Percentiles rank a stretch among this genome's conserved stretches.
phyloP scores from a whole-genome alignment of 2,888 invertebrate genomes.

The Zelleria hepariella region DNA sequence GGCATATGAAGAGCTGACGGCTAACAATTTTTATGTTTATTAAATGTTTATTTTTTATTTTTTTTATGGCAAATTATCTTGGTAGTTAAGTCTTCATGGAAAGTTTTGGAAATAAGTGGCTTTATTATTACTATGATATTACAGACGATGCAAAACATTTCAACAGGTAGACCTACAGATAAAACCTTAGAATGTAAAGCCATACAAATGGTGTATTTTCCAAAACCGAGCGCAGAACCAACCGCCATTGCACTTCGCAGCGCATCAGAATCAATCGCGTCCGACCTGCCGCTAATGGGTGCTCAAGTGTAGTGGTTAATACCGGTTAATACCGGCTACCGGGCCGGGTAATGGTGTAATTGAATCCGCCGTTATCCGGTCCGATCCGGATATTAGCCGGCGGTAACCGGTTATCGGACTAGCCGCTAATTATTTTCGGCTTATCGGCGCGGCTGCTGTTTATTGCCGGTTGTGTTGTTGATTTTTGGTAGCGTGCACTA shows the following conservation, averaged over 20 bases:
- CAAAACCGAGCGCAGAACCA: too few species aligned
- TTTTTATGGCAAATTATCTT: too few species aligned
- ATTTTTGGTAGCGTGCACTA: background rate
- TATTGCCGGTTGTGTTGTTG: background rate
- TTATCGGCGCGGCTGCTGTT: background rate
- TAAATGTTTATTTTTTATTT: too few species aligned
- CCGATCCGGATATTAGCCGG: background rate
- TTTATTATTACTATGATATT: too few species aligned
- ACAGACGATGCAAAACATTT: too few species aligned
- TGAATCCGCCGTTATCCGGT: background rate
- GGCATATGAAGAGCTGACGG: too few species aligned
- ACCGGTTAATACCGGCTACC: background rate
- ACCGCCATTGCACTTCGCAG: background rate
- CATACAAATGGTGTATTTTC: too few species aligned
- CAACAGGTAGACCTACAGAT: too few species aligned
- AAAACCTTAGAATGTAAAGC: too few species aligned
- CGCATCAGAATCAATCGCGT: slow-evolving; percentile 11
- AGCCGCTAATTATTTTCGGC: background rate
- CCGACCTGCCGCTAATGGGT: slow-evolving; percentile 8
- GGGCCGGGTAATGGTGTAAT: background rate
- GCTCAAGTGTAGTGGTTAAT: slow-evolving; percentile 2
- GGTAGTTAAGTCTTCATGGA: too few species aligned
- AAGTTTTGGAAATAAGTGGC: too few species aligned
- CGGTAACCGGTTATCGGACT: background rate
- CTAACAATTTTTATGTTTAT: too few species aligned